These are phyloP conservation scores for Caenorhabditis sp. DNA, from an alignment of 2,888 invertebrate genomes.

Conservation along the genomic window DNA sequence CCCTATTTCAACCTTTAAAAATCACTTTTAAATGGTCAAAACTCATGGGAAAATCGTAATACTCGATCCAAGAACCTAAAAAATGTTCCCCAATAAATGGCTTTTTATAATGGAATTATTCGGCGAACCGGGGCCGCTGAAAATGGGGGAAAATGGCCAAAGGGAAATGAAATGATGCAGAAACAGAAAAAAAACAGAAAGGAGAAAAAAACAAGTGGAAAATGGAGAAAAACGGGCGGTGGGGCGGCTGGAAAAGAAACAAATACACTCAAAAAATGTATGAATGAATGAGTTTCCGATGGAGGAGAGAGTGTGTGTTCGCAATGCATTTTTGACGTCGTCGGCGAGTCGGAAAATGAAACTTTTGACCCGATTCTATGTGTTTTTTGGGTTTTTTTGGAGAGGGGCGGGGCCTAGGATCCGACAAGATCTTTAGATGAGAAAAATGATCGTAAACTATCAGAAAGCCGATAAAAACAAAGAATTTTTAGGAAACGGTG, in stretches of 20 bases:
- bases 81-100: too few species aligned
- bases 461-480: too few species aligned
- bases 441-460: too few species aligned
- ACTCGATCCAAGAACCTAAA: too few species aligned
- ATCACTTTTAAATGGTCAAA: too few species aligned
- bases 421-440: too few species aligned
- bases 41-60: too few species aligned
- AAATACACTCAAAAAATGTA: slow-evolving; percentile 20
- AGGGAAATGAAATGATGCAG: not conserved
- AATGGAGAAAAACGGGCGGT: not conserved
- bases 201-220: not conserved
- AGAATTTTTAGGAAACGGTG: not conserved
- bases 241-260: not conserved
- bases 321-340: not conserved
- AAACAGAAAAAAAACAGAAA: not conserved
- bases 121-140: not conserved
- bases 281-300: slow-evolving; percentile 5
- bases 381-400: too few species aligned
- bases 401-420: not conserved
- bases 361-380: too few species aligned
- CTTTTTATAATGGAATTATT: too few species aligned
- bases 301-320: not conserved
- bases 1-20: too few species aligned
- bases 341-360: too few species aligned
- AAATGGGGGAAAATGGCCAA: not conserved